Evolutionary conservation across 37 sponge, comb jelly and placozoan genomes (phyloP), one percentile per base, ranked within the genome.

Genomic region (Diacarnus erythraeanus): DNA sequence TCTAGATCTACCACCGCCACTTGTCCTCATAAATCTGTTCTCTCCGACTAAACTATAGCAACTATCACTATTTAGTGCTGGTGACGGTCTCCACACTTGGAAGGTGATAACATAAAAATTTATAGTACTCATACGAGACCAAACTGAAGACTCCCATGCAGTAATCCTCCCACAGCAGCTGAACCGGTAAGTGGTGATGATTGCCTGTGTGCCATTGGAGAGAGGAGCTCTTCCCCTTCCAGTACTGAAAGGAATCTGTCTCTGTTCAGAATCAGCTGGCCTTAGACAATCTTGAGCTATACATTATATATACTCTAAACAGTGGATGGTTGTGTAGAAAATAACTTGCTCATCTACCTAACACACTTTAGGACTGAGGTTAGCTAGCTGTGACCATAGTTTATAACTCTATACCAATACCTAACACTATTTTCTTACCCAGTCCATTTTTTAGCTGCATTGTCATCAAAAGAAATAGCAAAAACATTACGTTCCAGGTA

Each of bases 81-180:
- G 51, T 51, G 71, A 59, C 9, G 77, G 77, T 26, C 84, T 76
- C 84, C 84, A 84, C 22, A 84, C 84, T 76, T 84, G 84, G 44
- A 84, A 69, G 77, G 22, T n/a, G 40, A 76, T 59, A 38, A 60
- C 61, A 60, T 76, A 76, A 10, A 43, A 5, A 76, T 59, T 20
- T 29, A 34, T 40, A 2, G 26, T 61, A 64, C 72, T 37, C 39
- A 74, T 74, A 41, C 65, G 64, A 47, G 47, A 65, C 37, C 73
- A 20, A 33, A 82, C 82, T 63, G 2, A 64, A 0, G 74, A 61
- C 42, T 63, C 47, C 82, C 82, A 82, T 22, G 41, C 64, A 44
- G 43, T 63, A 15, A 82, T 63, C 5, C 44, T 63, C n/a, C 74
- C 82, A 82, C 61, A 82, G 31, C 82, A 82, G 8, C 42, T 22